Base-by-base conservation (phyloP, 2,888 invertebrate species). In the Eupithecia exiguata region DNA sequence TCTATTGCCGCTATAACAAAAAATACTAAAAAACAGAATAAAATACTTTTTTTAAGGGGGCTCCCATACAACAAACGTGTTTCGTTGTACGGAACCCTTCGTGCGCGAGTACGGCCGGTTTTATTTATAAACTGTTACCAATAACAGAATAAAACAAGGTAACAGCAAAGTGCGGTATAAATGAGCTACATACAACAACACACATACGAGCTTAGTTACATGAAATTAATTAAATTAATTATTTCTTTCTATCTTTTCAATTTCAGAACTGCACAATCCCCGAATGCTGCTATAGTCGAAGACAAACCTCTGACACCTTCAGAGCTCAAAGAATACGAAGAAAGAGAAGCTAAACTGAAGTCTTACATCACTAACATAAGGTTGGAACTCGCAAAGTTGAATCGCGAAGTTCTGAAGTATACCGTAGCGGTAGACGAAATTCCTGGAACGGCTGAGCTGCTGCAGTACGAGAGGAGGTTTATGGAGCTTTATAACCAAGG, bases 401-500 rank as follows among this genome's bases (percentile, higher is more conserved):
- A 97, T 89, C 95, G 98, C 61, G 96, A 96, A 78, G 96, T 99
- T 73, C 96, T 98, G 21, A 95, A 96, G 16, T 95, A 99, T 80
- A 97, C 98, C 74, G 95, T 98, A 38, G 97, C 98, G 84, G 94
- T 99, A 72, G 99, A 99, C 88, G 98, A 98, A 84, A 96, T 99
- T 72, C 99, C 99, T 0, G 97, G 98, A 46, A 96, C 98, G 75
- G 97, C 98, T 0, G 99, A 99, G 88, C 93, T 99, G 71, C 96
- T 98, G 70, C 99, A 99, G 87, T 99, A 99, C 89, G 99, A 99
- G 89, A 96, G 98, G 84, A 95, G 99, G 82, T 99, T 99, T 90
- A 95, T 99, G 84, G 99, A 99, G 92, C 95, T 99, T 12, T 99
- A 99, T 87, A 98, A 98, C 94, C 99, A 98, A 96, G 97, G 97